Percentiles rank a stretch among this genome's conserved stretches.
phyloP scores from a whole-genome alignment of 2,113 vertebrate genomes.

The Dromiciops gliroides region DNA sequence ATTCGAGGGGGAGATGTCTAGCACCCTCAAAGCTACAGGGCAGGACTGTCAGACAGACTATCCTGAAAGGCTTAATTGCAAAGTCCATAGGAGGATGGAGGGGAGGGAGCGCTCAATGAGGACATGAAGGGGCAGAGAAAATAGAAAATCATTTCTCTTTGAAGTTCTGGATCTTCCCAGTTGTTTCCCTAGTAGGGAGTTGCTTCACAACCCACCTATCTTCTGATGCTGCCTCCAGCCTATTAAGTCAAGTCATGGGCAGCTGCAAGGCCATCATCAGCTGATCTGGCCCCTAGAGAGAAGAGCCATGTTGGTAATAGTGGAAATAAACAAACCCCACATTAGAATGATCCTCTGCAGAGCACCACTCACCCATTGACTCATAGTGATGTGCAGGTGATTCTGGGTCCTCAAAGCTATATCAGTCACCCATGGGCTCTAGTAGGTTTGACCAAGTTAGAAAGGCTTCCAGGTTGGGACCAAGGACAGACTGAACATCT shows the following conservation, averaged over 20 bases:
- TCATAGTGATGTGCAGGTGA: not conserved
- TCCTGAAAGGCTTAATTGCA: not conserved
- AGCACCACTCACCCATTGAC: not conserved
- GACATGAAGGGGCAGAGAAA: not conserved
- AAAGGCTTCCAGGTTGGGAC: not conserved
- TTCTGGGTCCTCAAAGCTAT: not conserved
- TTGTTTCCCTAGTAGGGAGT: not conserved
- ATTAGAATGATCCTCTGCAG: not conserved
- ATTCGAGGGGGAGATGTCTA: not conserved
- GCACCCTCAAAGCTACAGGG: not conserved
- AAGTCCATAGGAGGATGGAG: not conserved
- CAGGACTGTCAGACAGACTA: not conserved
- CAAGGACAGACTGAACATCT: not conserved
- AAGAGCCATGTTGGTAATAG: not conserved
- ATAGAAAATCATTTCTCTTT: not conserved
- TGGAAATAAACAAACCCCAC: not conserved
- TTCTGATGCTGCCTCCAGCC: not conserved
- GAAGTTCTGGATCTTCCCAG: not conserved
- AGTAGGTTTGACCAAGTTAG: not conserved
- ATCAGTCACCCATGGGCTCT: not conserved
- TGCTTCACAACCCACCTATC: not conserved
- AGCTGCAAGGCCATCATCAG: not conserved
- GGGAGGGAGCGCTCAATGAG: not conserved
- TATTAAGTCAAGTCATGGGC: not conserved
- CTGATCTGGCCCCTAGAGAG: not conserved